Evolutionary conservation across 2,113 vertebrate genomes (phyloP).

Genomic region (Zootoca vivipara): DNA sequence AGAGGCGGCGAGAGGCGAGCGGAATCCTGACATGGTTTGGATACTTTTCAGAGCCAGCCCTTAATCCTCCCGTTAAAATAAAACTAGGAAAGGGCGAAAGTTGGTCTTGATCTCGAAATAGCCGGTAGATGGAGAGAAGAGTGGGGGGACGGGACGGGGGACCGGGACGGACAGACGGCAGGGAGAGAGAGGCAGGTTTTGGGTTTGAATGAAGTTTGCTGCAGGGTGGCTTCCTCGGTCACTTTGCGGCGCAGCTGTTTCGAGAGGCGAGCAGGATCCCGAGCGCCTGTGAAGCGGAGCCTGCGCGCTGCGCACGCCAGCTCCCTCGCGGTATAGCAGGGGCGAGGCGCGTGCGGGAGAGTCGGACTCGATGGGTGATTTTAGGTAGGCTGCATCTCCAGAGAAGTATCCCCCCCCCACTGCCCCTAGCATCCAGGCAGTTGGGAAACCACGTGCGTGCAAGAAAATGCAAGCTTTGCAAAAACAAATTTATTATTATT

Average conservation of each 20-base stretch:
- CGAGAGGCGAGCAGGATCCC: slow-evolving; percentile 26
- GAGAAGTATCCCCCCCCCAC: too few relatives aligned
- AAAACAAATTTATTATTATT: neutral
- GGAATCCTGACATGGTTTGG: slow-evolving; percentile 66
- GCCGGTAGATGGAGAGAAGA: slow-evolving; percentile 48
- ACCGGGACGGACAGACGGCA: too few relatives aligned
- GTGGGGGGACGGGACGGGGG: neutral
- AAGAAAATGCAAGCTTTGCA: neutral
- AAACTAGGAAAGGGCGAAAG: slow-evolving; percentile 46
- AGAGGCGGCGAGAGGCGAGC: neutral
- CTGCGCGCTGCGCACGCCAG: neutral
- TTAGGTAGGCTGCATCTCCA: rapidly evolving
- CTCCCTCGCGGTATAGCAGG: neutral
- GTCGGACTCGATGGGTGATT: too few relatives aligned
- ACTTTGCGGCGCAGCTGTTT: slow-evolving; percentile 64
- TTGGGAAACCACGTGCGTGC: too few relatives aligned
- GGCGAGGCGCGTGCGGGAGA: neutral
- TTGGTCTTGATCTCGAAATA: slow-evolving; percentile 62
- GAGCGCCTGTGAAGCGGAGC: neutral
- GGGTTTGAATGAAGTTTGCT: slow-evolving; percentile 52
- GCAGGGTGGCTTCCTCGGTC: slow-evolving; percentile 23
- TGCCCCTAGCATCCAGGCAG: neutral
- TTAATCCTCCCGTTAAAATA: slow-evolving; percentile 69
- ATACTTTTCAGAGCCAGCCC: slow-evolving; percentile 66
- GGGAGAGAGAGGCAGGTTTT: slow-evolving; percentile 38